phyloP scores from a whole-genome alignment of 2,113 vertebrate species.

The Sebastes fasciatus region DNA sequence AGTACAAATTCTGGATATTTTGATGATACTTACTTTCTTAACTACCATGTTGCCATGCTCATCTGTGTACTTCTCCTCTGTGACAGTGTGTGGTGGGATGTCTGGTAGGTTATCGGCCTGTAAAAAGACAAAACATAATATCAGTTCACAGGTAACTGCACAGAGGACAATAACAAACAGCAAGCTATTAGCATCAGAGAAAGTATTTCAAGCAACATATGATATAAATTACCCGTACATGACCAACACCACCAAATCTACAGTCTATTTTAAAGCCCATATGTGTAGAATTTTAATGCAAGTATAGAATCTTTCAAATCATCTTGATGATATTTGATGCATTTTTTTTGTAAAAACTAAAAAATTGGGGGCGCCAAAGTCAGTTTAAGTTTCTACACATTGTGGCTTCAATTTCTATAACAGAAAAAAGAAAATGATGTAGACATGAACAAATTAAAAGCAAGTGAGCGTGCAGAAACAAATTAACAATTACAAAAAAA shows the following conservation, averaged over 20 bases:
- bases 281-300: neutral
- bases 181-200: neutral
- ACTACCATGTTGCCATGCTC: conserved; percentile 93
- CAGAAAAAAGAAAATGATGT: neutral
- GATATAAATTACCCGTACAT: neutral
- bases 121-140: conserved; percentile 16
- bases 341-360: neutral
- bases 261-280: neutral
- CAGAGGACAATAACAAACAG: neutral
- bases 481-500: neutral
- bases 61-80: conserved; percentile 93
- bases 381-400: neutral
- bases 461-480: neutral
- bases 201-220: neutral
- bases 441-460: neutral
- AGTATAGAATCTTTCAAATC: neutral
- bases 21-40: conserved; percentile 88
- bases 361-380: too few relatives aligned
- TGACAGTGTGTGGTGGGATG: conserved; percentile 90
- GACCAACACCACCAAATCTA: neutral
- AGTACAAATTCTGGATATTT: neutral
- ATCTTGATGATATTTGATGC: neutral
- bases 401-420: neutral
- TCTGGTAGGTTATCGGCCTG: conserved; percentile 93
- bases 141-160: conserved; percentile 3